Percentiles rank a stretch among this genome's conserved stretches.
phyloP scores from a whole-genome alignment of 2,888 invertebrate genomes.

The Corbicula japonica region DNA sequence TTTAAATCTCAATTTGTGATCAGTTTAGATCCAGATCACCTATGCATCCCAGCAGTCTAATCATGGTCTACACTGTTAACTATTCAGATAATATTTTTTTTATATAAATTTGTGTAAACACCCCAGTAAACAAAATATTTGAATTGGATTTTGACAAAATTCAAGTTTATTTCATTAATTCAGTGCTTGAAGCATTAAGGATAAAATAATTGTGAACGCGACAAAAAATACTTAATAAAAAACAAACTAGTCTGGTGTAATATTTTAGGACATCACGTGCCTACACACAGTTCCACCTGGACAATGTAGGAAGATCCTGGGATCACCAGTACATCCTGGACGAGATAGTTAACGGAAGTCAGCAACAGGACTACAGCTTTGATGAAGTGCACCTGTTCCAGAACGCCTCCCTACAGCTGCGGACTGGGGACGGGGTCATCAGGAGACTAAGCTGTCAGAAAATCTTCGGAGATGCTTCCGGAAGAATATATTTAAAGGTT shows the following conservation, averaged over 20 bases:
- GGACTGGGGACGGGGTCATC: conserved; percentile 40
- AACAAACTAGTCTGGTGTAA: not conserved
- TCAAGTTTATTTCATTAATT: no score
- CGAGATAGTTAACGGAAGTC: conserved; percentile 49
- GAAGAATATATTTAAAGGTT: conserved; percentile 68
- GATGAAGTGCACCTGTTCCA: conserved; percentile 72
- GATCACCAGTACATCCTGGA: conserved; percentile 75
- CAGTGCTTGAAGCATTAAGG: no score
- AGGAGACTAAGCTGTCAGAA: conserved; percentile 62
- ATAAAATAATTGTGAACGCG: no score
- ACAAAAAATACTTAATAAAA: no score
- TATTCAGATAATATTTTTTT: not conserved
- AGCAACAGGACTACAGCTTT: conserved; percentile 60
- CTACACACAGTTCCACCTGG: conserved; percentile 71
- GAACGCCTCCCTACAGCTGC: conserved; percentile 72
- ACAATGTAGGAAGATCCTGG: conserved; percentile 73
- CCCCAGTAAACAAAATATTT: no score
- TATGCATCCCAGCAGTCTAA: no score
- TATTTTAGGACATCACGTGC: conserved; percentile 51
- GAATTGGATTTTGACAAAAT: no score
- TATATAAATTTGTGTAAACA: no score
- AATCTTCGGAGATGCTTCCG: conserved; percentile 73
- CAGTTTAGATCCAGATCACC: no score
- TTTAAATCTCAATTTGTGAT: no score
- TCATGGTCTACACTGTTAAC: no score